These are phyloP conservation scores for Acanthisitta chloris DNA, from an alignment of 2,113 vertebrate species.

Conservation along the genomic window DNA sequence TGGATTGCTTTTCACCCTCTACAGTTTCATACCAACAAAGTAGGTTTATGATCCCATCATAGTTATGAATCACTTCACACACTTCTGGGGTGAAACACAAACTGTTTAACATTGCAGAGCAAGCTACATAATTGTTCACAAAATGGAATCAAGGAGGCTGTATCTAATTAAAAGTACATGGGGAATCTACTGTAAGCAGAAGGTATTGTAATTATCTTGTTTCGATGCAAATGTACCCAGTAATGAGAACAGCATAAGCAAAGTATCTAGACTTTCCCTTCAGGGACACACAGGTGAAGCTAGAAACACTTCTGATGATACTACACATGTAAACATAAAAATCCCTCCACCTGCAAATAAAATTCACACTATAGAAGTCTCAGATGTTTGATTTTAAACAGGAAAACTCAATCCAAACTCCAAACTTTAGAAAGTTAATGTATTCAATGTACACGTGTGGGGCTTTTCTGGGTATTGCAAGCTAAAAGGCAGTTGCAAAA, in stretches of 20 bases:
- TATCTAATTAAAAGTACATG: background rate
- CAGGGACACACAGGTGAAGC: background rate
- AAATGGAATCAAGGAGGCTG: background rate
- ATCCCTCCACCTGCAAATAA: background rate
- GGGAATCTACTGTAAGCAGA: conserved; percentile 26
- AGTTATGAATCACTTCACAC: background rate
- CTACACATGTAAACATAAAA: background rate
- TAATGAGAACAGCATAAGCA: background rate
- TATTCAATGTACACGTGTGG: fast-evolving
- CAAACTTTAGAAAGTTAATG: background rate
- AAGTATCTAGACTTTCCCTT: background rate
- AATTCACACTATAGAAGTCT: background rate
- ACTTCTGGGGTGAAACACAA: conserved; percentile 1
- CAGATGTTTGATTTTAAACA: background rate
- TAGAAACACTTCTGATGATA: background rate
- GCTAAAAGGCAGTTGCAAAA: background rate
- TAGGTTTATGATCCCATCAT: background rate
- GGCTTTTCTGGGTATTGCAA: background rate
- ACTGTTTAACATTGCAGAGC: background rate
- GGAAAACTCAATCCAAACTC: background rate
- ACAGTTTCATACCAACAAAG: background rate
- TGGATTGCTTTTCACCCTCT: background rate
- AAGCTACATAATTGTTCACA: background rate
- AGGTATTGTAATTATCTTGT: conserved; percentile 19
- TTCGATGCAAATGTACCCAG: background rate